A percentile compares a stretch with the other conserved stretches of the same genome.
phyloP scores from a whole-genome alignment of 2,888 invertebrate genomes.

The Monochamus alternatus region DNA sequence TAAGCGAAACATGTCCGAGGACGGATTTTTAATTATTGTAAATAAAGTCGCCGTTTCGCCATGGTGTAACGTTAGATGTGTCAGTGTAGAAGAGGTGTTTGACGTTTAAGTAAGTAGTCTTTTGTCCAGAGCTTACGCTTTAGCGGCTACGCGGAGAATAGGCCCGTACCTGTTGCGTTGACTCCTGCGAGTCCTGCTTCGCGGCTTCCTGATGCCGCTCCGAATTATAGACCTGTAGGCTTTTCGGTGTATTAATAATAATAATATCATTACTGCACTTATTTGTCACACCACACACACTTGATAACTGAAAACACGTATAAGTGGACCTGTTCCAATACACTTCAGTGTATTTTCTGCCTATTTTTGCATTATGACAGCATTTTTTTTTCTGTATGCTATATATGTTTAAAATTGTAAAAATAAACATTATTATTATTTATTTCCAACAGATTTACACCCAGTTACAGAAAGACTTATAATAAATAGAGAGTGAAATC shows the following conservation, averaged over 20 bases:
- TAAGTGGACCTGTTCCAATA: no score
- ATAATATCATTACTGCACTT: no score
- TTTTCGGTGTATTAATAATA: not conserved
- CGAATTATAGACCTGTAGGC: not conserved
- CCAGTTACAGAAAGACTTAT: no score
- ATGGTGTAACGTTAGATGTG: constrained; percentile 15
- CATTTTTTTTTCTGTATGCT: no score
- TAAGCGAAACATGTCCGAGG: constrained; percentile 12
- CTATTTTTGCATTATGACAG: no score
- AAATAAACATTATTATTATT: no score
- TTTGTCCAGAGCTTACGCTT: constrained; percentile 9
- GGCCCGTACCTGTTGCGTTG: constrained; percentile 21
- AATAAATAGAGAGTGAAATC: no score
- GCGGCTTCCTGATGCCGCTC: not conserved
- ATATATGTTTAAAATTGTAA: no score
- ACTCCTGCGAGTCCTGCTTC: not conserved
- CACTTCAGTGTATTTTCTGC: no score
- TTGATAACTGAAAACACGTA: no score
- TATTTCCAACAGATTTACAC: no score
- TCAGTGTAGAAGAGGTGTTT: constrained; percentile 8
- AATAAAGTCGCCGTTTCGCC: not conserved
- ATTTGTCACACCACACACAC: no score
- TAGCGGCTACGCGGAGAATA: not conserved
- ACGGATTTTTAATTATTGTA: constrained; percentile 12
- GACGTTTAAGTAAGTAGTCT: constrained; percentile 18